Evolutionary conservation across 2,113 vertebrate species (phyloP).

Genomic region (Dissostichus mawsoni): DNA sequence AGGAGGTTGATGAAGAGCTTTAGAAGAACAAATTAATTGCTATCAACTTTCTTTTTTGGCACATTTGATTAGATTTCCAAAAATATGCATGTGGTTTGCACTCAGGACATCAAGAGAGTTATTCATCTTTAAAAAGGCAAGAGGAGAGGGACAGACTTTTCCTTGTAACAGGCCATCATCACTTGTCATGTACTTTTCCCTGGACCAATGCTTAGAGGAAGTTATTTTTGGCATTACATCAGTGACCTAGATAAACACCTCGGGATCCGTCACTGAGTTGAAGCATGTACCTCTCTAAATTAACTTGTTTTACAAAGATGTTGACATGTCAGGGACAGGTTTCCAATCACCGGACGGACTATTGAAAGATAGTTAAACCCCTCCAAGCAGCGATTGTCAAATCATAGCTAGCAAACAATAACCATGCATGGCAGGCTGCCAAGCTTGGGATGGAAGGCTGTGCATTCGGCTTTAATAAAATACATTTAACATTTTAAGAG

Average conservation of each 20-base stretch:
- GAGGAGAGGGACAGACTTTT: constrained; percentile 52
- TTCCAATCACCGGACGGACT: background rate
- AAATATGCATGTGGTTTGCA: constrained; percentile 45
- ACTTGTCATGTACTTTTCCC: constrained; percentile 58
- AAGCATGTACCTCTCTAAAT: constrained; percentile 1
- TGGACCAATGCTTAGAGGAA: constrained; percentile 50
- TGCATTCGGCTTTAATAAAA: background rate
- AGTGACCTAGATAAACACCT: constrained; percentile 59
- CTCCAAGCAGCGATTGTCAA: background rate
- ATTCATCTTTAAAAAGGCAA: constrained; percentile 59
- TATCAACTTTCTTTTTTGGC: constrained; percentile 28
- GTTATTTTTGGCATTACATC: constrained; percentile 55
- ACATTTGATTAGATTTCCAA: constrained; percentile 45
- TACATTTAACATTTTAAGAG: background rate
- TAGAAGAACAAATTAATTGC: constrained; percentile 31
- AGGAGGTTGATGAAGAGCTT: background rate
- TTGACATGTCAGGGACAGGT: constrained; percentile 1
- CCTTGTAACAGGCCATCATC: constrained; percentile 59
- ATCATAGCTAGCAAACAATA: background rate
- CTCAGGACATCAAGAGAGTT: constrained; percentile 25
- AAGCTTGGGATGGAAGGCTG: background rate
- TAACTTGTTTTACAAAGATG: constrained; percentile 15
- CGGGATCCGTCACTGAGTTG: constrained; percentile 8
- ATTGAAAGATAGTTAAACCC: background rate
- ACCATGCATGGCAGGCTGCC: background rate